Conservation (phyloP, 92 coral and sea anemone genomes). For the Micromussa lordhowensis region DNA sequence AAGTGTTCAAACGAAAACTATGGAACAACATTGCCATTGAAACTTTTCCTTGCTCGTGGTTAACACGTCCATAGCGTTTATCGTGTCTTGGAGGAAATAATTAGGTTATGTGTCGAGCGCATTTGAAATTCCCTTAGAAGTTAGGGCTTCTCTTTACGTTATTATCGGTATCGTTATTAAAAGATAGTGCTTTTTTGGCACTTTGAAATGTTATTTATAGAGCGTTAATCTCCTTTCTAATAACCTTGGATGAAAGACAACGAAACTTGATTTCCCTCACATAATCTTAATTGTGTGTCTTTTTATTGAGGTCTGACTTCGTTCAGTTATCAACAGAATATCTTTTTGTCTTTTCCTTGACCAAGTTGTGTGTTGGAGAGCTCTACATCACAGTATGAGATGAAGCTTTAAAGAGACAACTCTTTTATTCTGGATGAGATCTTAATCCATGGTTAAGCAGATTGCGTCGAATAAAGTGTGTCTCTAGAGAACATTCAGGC, state of each 20-base stretch:
- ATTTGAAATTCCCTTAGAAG: background rate
- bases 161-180: background rate
- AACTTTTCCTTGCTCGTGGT: background rate
- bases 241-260: constrained; percentile 13
- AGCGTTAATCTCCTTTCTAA: constrained; percentile 14
- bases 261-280: background rate
- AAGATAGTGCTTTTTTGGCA: constrained; percentile 1
- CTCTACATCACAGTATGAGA: constrained; percentile 18
- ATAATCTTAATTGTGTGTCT: background rate
- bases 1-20: background rate
- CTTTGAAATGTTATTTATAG: constrained; percentile 10
- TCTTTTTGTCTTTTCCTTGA: background rate
- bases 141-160: background rate
- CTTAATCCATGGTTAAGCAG: constrained; percentile 2
- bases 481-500: too few relatives aligned
- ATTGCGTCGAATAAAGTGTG: background rate
- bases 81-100: constrained; percentile 16
- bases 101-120: background rate
- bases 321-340: background rate
- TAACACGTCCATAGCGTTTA: constrained; percentile 1
- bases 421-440: constrained; percentile 15
- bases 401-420: background rate
- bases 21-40: background rate
- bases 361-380: background rate
- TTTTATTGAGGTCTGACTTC: background rate